Base-by-base conservation (phyloP, 2,888 invertebrate species). In the Lydus trimaculatus region DNA sequence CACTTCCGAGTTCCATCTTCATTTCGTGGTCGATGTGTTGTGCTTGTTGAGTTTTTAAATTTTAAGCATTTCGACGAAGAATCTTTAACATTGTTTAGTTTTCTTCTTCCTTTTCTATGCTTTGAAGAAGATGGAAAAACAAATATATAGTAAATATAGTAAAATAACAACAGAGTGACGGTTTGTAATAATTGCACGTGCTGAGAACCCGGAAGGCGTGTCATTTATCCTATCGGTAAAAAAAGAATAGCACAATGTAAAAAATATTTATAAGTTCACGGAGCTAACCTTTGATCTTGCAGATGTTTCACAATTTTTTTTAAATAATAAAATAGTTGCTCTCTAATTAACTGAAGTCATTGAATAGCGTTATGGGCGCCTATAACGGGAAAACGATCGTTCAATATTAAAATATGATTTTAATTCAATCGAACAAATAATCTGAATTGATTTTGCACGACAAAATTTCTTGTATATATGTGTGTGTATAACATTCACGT, bases 201-300 rank as follows among this genome's bases (percentile, higher is more conserved):
- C 76, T 75, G 65, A 74, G 77, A 76, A 76, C 77, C 75, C 79
- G 79, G 79, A 79, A 79, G 78, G 77, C 76, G 77, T 79, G 80
- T 80, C 79, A 79, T 78, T 78, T 77, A 71, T 74, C 72, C 48
- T 73, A 74, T 75, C 71, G 73, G 72, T 71, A 76, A 52, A 52
- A 52, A 33, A 11, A 65, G 73, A 67, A 72, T 73, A 67, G 72
- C 74, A 73, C 74, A 43, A 43, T 17, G 15, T 43, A 75, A 81
- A 81, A 81, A 81, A 79, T 79, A 75, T 77, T 79, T 77, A 80
- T 79, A 79, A 79, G 81, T 81, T 80, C 81, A 81, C 80, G 81
- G 79, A 80, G 75, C 75, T 76, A 74, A 81, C 79, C 81, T 80
- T 71, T 79, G 80, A 79, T 77, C 79, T 76, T 76, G 76, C 78